These are phyloP conservation scores for Drosophila nigromelanica DNA, from an alignment of 1,140 invertebrate genomes.

Conservation along the genomic window DNA sequence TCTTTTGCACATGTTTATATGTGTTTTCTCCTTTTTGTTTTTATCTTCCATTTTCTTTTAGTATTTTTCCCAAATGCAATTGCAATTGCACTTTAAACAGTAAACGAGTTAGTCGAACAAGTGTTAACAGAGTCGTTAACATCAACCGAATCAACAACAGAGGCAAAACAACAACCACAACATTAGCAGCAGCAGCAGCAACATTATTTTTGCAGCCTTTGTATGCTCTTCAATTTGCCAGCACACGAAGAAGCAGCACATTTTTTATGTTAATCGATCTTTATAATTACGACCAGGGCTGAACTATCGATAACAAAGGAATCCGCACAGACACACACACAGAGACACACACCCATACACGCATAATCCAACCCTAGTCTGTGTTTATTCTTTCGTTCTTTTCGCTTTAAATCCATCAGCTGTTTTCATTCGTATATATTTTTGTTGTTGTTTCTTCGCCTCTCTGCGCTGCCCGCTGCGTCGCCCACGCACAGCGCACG, in stretches of 20 bases:
- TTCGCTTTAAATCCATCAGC: slow-evolving; percentile 22
- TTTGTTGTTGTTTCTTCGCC: not conserved
- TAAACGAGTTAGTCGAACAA: not conserved
- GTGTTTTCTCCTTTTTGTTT: not conserved
- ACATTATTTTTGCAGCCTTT: not conserved
- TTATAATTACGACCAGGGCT: slow-evolving; percentile 44
- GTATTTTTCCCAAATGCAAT: slow-evolving; percentile 7
- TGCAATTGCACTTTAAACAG: not conserved
- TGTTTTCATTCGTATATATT: slow-evolving; percentile 29
- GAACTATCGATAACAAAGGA: slow-evolving; percentile 45
- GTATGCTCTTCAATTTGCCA: slow-evolving; percentile 1
- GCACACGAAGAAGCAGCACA: not conserved
- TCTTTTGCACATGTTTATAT: not conserved
- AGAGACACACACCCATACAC: not conserved
- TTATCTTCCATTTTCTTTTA: slow-evolving; percentile 1
- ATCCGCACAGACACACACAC: not conserved
- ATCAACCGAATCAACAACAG: too few relatives aligned
- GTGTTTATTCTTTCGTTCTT: not conserved
- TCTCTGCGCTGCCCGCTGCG: not conserved
- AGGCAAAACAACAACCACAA: not conserved
- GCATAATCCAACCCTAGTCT: slow-evolving; percentile 20
- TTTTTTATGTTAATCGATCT: slow-evolving; percentile 39
- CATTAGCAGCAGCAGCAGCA: not conserved
- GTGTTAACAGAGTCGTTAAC: not conserved
- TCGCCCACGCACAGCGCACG: slow-evolving; percentile 62